phyloP scores from a whole-genome alignment of 2,797 vertebrate species.

The Atherinosoma microstoma region DNA sequence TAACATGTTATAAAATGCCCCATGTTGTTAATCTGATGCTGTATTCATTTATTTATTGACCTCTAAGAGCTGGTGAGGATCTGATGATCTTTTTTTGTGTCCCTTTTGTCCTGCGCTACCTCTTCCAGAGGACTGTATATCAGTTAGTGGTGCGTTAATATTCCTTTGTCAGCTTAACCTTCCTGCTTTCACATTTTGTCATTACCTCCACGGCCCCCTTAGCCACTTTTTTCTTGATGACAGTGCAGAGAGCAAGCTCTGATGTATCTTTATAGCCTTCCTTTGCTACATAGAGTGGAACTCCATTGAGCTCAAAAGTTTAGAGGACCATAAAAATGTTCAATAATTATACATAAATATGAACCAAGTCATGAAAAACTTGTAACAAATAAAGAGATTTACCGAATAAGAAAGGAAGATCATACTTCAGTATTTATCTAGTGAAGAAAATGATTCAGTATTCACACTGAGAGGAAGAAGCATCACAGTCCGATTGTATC shows the following conservation, averaged over 20 bases:
- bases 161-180: neutral
- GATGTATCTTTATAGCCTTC: constrained; percentile 1
- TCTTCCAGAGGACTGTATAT: neutral
- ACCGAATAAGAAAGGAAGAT: no score
- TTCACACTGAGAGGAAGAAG: no score
- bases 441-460: no score
- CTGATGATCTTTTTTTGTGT: neutral
- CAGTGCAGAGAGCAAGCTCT: constrained; percentile 5
- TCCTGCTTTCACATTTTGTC: constrained; percentile 5
- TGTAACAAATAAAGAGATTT: no score
- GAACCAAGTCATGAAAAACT: no score
- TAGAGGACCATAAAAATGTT: neutral
- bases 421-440: no score
- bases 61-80: neutral
- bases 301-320: neutral
- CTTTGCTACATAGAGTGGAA: neutral
- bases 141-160: neutral
- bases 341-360: no score
- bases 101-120: neutral
- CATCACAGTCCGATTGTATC: no score
- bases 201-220: neutral
- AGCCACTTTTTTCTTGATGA: constrained; percentile 1
- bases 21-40: neutral
- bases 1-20: no score
- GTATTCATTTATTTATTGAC: no score